phyloP scores from a whole-genome alignment of 2,797 vertebrate species.

The Pelochelys cantorii region DNA sequence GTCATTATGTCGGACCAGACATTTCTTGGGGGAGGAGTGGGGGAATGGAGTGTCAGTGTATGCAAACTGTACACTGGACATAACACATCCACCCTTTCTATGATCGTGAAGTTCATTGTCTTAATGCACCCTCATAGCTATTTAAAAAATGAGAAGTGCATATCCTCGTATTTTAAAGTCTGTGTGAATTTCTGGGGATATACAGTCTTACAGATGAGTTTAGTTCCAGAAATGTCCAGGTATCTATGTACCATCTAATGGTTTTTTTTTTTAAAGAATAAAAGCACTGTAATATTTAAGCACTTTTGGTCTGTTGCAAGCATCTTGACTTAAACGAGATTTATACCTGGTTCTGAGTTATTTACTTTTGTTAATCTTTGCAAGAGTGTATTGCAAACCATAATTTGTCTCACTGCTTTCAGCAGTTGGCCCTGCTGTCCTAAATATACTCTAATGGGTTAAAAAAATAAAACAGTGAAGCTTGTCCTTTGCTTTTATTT shows the following conservation, averaged over 20 bases:
- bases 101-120: neutral
- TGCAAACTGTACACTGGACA: neutral
- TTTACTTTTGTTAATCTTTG: neutral
- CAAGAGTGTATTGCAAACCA: neutral
- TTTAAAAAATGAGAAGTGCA: neutral
- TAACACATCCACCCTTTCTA: neutral
- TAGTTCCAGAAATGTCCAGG: neutral
- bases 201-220: neutral
- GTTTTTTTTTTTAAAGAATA: neutral
- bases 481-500: neutral
- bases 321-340: neutral
- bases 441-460: accelerated
- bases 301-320: accelerated
- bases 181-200: neutral
- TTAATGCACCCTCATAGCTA: neutral
- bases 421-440: neutral
- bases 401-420: neutral
- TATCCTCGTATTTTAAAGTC: neutral
- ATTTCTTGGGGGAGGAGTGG: neutral
- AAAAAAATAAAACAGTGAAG: neutral
- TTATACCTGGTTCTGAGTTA: neutral
- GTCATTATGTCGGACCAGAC: neutral
- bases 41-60: neutral
- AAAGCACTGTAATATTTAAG: neutral
- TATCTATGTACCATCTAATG: neutral